Conservation (phyloP, 2,113 vertebrate genomes). For the Ammodramus savannarum region DNA sequence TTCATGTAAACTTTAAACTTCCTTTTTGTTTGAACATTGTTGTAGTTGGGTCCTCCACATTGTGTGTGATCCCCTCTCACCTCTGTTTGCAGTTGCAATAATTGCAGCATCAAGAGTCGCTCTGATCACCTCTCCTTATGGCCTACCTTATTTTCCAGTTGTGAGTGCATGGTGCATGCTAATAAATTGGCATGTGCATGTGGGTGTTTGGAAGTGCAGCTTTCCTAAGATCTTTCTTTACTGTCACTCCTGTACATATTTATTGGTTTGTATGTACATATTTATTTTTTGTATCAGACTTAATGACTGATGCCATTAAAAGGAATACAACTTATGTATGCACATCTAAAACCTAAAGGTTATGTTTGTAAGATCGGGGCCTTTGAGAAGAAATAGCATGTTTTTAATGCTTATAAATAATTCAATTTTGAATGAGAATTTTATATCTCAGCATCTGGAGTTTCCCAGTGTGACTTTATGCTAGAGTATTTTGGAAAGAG, state of each 20-base stretch:
- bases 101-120: background rate
- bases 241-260: background rate
- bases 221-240: background rate
- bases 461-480: background rate
- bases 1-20: background rate
- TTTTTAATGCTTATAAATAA: conserved; percentile 14
- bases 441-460: background rate
- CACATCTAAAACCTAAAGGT: background rate
- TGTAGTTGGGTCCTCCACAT: background rate
- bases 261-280: background rate
- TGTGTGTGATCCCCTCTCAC: background rate
- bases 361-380: background rate
- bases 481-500: background rate
- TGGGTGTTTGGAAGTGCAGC: background rate
- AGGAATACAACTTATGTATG: background rate
- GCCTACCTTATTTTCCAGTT: background rate
- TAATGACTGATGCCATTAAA: background rate
- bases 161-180: background rate
- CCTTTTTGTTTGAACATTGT: background rate
- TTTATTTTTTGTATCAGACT: no score
- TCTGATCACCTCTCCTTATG: background rate
- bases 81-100: background rate
- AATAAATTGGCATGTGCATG: background rate
- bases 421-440: background rate
- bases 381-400: background rate